Conservation (phyloP, 2,888 invertebrate species). For the Chrysotoxum bicinctum region DNA sequence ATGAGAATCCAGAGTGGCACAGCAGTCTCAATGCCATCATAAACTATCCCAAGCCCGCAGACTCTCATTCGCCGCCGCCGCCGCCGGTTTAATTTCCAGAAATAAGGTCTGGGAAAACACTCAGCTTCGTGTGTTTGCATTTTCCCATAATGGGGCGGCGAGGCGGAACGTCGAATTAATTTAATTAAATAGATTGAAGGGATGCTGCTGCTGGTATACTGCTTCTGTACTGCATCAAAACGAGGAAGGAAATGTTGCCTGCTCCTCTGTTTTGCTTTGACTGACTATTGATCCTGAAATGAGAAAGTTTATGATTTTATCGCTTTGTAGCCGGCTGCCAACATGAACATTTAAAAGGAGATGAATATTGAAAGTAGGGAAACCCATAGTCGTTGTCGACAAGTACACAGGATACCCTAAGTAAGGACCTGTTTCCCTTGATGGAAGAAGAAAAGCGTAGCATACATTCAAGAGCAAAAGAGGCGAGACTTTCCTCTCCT, state of each 20-base stretch:
- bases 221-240: neutral
- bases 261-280: conserved; percentile 16
- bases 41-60: conserved; percentile 65
- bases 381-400: conserved; percentile 57
- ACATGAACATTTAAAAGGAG: neutral
- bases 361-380: conserved; percentile 36
- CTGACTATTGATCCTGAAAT: conserved; percentile 70
- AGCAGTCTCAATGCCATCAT: conserved; percentile 60
- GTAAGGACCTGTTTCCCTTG: conserved; percentile 14
- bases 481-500: conserved; percentile 14
- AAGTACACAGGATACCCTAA: conserved; percentile 23
- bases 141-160: conserved; percentile 39
- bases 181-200: conserved; percentile 62
- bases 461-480: neutral
- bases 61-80: conserved; percentile 27
- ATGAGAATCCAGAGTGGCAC: conserved; percentile 16
- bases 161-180: conserved; percentile 67
- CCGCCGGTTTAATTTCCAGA: conserved; percentile 66
- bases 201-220: conserved; percentile 27
- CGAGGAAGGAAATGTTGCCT: neutral
- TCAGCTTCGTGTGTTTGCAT: conserved; percentile 44
- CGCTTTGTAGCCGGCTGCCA: conserved; percentile 37
- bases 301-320: conserved; percentile 69
- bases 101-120: conserved; percentile 49
- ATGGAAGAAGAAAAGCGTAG: neutral